Base-by-base conservation (phyloP, 2,888 invertebrate species). In the Pedicia rivosa region DNA sequence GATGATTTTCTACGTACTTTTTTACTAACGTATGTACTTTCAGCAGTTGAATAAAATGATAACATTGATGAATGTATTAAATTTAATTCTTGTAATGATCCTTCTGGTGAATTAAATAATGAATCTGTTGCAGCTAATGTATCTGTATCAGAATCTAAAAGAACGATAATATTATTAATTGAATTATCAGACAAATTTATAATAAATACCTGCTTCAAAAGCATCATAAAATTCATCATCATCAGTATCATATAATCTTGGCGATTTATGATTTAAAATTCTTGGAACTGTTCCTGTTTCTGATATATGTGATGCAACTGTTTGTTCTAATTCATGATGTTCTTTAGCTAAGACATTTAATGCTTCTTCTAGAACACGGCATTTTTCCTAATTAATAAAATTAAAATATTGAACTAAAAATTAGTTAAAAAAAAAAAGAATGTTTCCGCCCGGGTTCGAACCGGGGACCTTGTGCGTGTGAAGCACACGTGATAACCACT, bases 281-380 rank as follows among this genome's bases (percentile, higher is more conserved):
- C 39, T 39, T 40, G 25, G 41, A 31, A 33, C 40, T 28, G 25
- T 44, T 20, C 46, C 45, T 32, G 43, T 44, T 42, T 47, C 47
- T 2, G 68, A 67, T 15, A 70, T 57, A 50, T 70, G 69, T 17
- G 70, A 68, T 0, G 67, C 70, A 5, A 74, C 67, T 1, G 74
- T 72, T 59, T 71, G 69, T 47, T 78, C 77, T 1, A 78, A 53
- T 9, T 70, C 73, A 53, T 75, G 74, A 46, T 77, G 76, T 38
- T 77, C 74, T 27, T 72, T 60, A 1, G 78, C 77, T 22, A 77
- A 52, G 2, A 74, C 74, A 13, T 74, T 72, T 5, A 78, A 50
- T 0, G 76, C 71, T 48, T 77, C 75, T 51, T 77, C 74, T 7
- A 78, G 51, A 6, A 77, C 74, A 3, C 77, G 59, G 43, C 72